Conservation (phyloP, 1,140 invertebrate genomes). For the Olivierus martensii region DNA sequence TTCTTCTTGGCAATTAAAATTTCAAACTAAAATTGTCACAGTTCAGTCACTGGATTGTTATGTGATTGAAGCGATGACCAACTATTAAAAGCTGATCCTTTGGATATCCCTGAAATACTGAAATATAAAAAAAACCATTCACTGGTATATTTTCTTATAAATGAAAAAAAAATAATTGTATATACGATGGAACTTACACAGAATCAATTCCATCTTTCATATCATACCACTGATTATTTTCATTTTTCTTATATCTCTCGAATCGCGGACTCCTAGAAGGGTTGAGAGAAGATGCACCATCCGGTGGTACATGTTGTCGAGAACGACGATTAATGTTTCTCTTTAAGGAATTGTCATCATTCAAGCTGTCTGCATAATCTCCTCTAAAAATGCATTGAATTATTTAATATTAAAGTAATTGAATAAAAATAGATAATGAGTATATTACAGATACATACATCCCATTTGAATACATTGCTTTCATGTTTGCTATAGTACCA, state of each 20-base stretch:
- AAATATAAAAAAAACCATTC: background rate
- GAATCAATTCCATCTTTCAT: conserved; percentile 16
- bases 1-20: background rate
- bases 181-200: conserved; percentile 10
- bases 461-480: conserved; percentile 20
- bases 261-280: conserved; percentile 16
- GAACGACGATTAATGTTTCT: conserved; percentile 7
- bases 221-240: conserved; percentile 15
- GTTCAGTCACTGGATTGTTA: conserved; percentile 18
- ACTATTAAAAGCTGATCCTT: conserved; percentile 15
- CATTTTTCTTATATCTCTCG: conserved; percentile 13
- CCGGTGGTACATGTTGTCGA: conserved; percentile 19
- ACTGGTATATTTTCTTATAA: too few species aligned
- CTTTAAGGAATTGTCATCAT: conserved; percentile 11
- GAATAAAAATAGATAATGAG: background rate
- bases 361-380: conserved; percentile 12
- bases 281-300: conserved; percentile 21
- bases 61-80: conserved; percentile 18
- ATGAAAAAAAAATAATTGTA: background rate
- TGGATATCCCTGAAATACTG: conserved; percentile 1
- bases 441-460: conserved; percentile 8
- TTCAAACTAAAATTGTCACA: conserved; percentile 1
- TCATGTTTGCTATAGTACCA: conserved; percentile 18
- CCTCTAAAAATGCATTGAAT: background rate
- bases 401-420: background rate